phyloP scores from a whole-genome alignment of 2,888 invertebrate species.

The Alcis repandata region DNA sequence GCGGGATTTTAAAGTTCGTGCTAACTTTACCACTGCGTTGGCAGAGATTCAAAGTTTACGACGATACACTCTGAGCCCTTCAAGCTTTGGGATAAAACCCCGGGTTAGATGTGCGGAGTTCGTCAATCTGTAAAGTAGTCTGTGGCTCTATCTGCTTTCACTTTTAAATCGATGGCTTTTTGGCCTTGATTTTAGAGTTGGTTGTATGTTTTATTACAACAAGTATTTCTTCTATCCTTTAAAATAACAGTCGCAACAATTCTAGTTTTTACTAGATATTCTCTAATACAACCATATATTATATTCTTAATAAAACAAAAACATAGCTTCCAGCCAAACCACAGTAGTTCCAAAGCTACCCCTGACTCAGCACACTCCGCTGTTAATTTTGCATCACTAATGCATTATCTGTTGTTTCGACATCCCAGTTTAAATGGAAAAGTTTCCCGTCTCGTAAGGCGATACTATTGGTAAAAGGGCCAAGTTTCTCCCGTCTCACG shows the following conservation, averaged over 20 bases:
- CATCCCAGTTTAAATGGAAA: constrained; percentile 42
- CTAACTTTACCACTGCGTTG: constrained; percentile 7
- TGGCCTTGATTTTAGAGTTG: background rate
- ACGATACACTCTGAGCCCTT: constrained; percentile 7
- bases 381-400: constrained; percentile 33
- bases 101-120: background rate
- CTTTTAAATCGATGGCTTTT: background rate
- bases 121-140: background rate
- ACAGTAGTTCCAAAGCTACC: background rate
- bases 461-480: constrained; percentile 42
- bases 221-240: too few species aligned
- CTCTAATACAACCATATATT: too few species aligned
- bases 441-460: constrained; percentile 43
- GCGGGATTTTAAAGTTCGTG: constrained; percentile 22
- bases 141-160: background rate
- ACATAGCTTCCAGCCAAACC: background rate
- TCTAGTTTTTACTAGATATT: too few species aligned
- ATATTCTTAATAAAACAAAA: too few species aligned
- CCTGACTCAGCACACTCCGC: constrained; percentile 8
- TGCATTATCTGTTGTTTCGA: constrained; percentile 39
- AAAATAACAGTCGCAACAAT: too few species aligned
- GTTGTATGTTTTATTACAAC: too few species aligned
- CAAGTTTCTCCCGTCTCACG: constrained; percentile 28
- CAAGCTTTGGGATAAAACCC: constrained; percentile 11
- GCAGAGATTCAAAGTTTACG: constrained; percentile 12